A percentile compares a stretch with the other conserved stretches of the same genome.
Conservation (phyloP, 2,888 invertebrate species). For the Leucophenga maculata region DNA sequence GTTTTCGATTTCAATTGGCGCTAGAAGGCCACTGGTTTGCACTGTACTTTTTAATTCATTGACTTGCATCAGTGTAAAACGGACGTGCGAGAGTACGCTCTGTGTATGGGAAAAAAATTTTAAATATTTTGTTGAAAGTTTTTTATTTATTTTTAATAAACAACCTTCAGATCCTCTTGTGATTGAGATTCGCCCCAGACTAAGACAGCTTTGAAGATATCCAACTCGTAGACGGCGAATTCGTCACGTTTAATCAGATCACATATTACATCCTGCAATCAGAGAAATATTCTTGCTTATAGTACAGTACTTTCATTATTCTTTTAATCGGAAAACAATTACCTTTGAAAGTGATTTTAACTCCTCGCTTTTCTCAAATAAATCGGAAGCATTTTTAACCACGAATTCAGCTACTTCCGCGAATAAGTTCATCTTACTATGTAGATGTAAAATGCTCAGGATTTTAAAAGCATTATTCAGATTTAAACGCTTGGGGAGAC, state of each 20-base stretch:
- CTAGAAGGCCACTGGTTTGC: background rate
- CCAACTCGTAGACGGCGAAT: background rate
- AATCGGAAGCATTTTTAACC: background rate
- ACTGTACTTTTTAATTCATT: background rate
- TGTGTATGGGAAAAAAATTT: background rate
- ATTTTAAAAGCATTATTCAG: background rate
- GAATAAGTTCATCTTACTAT: background rate
- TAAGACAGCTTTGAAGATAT: conserved; percentile 1
- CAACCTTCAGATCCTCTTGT: background rate
- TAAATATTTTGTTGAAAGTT: background rate
- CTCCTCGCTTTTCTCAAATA: background rate
- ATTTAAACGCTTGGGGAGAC: background rate
- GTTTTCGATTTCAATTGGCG: background rate
- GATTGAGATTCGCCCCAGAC: background rate
- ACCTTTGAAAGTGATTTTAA: background rate
- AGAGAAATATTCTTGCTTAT: too few species aligned
- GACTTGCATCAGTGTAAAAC: background rate
- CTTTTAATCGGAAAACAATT: background rate
- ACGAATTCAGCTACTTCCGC: background rate
- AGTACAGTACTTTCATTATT: background rate
- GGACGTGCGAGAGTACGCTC: background rate
- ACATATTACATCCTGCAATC: background rate
- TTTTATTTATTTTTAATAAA: background rate
- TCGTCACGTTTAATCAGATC: background rate
- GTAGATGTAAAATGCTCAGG: background rate